phyloP scores from a whole-genome alignment of 1,140 invertebrate genomes.

The Brachionus rubens region DNA sequence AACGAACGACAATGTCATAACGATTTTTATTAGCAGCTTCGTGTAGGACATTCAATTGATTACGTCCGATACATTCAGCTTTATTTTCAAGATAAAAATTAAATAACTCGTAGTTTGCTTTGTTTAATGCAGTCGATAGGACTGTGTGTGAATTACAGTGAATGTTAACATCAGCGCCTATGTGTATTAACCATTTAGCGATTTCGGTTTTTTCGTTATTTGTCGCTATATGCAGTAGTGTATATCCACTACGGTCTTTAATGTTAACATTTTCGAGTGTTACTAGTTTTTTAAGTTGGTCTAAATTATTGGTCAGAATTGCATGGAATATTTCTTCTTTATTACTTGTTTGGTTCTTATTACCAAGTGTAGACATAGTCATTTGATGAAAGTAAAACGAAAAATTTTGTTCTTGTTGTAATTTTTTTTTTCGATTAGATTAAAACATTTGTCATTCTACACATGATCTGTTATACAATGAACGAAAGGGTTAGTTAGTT shows the following conservation, averaged over 20 bases:
- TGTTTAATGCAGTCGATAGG: neutral
- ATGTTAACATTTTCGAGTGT: slow-evolving; percentile 20
- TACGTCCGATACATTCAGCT: slow-evolving; percentile 43
- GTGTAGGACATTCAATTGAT: slow-evolving; percentile 36
- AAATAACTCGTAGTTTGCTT: slow-evolving; percentile 16
- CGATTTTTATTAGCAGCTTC: slow-evolving; percentile 43
- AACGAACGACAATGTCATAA: neutral
- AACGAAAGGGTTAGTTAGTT: too few relatives aligned
- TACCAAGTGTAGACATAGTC: neutral
- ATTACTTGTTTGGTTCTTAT: neutral
- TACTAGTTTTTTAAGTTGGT: neutral
- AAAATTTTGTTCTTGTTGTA: neutral
- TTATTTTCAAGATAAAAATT: slow-evolving; percentile 31
- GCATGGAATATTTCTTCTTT: slow-evolving; percentile 44
- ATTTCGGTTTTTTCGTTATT: slow-evolving; percentile 30
- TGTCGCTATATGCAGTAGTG: slow-evolving; percentile 12
- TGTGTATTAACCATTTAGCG: slow-evolving; percentile 20
- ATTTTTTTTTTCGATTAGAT: neutral
- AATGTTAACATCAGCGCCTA: slow-evolving; percentile 21
- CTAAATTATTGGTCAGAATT: slow-evolving; percentile 10
- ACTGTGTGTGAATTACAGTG: slow-evolving; percentile 37
- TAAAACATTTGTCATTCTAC: neutral
- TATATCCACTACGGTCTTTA: slow-evolving; percentile 40
- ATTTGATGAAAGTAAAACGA: neutral
- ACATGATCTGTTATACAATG: too few relatives aligned